Percentiles rank a stretch among this genome's conserved stretches.
phyloP scores from a whole-genome alignment of 2,888 invertebrate species.

The Cephalotes varians region DNA sequence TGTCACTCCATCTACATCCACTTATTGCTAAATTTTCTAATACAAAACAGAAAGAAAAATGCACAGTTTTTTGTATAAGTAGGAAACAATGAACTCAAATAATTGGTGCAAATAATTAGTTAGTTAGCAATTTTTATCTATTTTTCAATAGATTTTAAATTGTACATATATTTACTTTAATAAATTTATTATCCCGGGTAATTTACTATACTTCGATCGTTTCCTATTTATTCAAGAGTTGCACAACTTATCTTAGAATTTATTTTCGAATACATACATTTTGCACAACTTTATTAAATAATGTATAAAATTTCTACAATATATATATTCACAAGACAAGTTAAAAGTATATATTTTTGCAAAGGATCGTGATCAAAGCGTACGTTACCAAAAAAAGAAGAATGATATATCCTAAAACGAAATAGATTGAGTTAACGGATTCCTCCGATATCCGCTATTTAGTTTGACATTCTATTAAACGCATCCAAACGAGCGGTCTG shows the following conservation, averaged over 20 bases:
- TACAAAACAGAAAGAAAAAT: not conserved
- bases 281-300: not conserved
- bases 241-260: conserved; percentile 2
- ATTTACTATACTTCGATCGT: not conserved
- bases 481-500: conserved; percentile 30
- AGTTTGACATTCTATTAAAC: conserved; percentile 43
- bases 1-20: not conserved
- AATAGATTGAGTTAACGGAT: conserved; percentile 7
- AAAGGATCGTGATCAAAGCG: not conserved
- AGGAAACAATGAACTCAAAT: conserved; percentile 9
- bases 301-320: not conserved
- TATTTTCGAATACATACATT: not conserved
- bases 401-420: not conserved
- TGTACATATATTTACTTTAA: not conserved
- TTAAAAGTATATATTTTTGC: not conserved
- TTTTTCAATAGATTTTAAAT: not conserved
- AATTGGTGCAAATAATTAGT: too few species aligned
- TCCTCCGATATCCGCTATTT: conserved; percentile 33
- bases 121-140: not conserved
- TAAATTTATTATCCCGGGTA: not conserved
- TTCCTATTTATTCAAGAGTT: conserved; percentile 12
- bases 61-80: not conserved
- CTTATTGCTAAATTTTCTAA: not conserved
- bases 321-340: not conserved
- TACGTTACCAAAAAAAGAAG: not conserved